Evolutionary conservation across 1,140 invertebrate genomes (phyloP), one percentile per base, ranked within the genome.

Genomic region (Oscheius sp.): DNA sequence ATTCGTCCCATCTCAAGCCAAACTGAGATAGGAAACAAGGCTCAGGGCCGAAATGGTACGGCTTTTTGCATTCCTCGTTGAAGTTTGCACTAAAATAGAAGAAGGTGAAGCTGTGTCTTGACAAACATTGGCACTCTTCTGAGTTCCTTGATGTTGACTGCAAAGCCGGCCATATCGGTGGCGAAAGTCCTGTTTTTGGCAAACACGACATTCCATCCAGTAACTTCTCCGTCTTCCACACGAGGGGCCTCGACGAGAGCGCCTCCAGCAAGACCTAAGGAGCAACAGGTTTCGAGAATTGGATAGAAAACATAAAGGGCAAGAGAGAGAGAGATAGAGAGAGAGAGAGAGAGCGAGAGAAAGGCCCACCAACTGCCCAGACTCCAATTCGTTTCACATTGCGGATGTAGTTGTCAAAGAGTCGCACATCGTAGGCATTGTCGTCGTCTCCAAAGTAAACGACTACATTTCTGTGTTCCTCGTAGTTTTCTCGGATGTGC

Each of bases 401-500:
- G 15, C 73, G 10, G 28, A 95, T 93, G 91, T 94, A 82, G 29
- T 75, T 67, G 15, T 84, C 74, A 63, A 82, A 82, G 1, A 82
- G 61, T 28, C 81, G 79, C 32, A 83, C 73, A 65, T 82, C 81
- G 58, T 82, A 82, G 1, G 79, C 63, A 64, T 82, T 82, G 55
- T 82, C 81, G 59, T 82, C 81, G 67, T 82, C 81, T 20, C 77
- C 81, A 65, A 82, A 82, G 58, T 82, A 82, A 2, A 82, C 77
- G 34, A 82, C 81, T 18, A 74, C 77, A 46, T 59, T 49, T n/a
- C 36, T 7, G 20, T 49, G 35, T 23, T 45, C 85, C 71, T 85
- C 26, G 66, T 45, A 75, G 78, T 73, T 76, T 93, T 91, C 29
- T 65, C 93, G 87, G 3, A 99, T 85, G 93, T 95, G 99, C 34